Base-by-base conservation (phyloP, 2,113 vertebrate genomes). In the Nesoenas mayeri region DNA sequence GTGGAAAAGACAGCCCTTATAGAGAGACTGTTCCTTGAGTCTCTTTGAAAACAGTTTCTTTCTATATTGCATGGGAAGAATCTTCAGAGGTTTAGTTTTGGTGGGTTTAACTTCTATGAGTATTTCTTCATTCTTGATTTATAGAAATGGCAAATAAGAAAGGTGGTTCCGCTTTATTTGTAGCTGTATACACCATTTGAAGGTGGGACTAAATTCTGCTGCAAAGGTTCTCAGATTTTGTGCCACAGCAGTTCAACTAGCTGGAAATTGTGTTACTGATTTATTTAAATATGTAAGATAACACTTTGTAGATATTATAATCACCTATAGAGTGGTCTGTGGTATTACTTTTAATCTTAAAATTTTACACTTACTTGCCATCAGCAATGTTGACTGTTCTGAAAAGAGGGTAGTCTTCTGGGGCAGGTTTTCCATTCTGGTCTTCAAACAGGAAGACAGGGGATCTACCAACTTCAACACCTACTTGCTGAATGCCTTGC, bases 381-480 rank as follows among this genome's bases (percentile, higher is more conserved):
- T 99, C 99, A 38, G 99, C 99, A 2, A 99, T 98, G 97, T 99
- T 99, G 95, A 99, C 98, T 47, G 98, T 97, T 82, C 98, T 97
- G 97, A 99, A 99, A 91, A 99, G 97, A 26, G 99, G 99, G 94
- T 99, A 99, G 60, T 99, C 98, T 98, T 99, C 99, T 1, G 99
- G 99, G 20, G 98, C 97, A 24, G 99, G 99, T 89, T 98, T 99
- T 91, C 99, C 99, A 67, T 98, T 98, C 96, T 99, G 99, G 96
- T 99, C 99, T 97, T 99, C 99, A 65, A 98, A 99, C 26, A 99
- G 96, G 97, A 99, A 99, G 67, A 99, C 98, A 15, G 99, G 99
- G 5, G 99, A 99, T 90, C 99, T 98, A 74, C 99, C 99, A 66
- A 99, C 98, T 95, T 99, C 99, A 79, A 99, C 97, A 26, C 99